Evolutionary conservation across 2,888 invertebrate species (phyloP).

Genomic region (Callyntrura sp.): DNA sequence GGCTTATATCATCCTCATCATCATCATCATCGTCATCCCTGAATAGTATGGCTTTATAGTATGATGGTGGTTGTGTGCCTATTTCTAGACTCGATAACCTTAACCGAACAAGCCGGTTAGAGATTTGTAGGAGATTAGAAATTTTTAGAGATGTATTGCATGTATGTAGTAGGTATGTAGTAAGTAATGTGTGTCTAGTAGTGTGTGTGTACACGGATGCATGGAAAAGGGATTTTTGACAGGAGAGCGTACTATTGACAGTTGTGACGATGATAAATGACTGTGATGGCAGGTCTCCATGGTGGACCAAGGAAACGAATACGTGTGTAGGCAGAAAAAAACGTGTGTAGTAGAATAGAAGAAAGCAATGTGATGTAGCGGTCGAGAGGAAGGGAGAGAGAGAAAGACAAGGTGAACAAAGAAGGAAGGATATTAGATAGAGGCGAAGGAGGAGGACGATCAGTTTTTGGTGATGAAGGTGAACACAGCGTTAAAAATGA

Average conservation of each 20-base stretch:
- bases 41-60: too few species aligned
- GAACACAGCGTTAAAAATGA: too few species aligned
- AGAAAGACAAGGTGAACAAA: neutral
- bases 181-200: too few species aligned
- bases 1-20: neutral
- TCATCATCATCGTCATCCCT: neutral
- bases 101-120: neutral
- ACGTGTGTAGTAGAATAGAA: neutral
- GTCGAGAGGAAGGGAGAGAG: neutral
- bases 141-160: neutral
- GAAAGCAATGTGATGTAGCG: slow-evolving; percentile 26
- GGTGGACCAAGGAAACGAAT: neutral
- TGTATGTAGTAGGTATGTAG: neutral
- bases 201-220: neutral
- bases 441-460: neutral
- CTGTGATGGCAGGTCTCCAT: neutral
- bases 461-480: neutral
- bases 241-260: slow-evolving; percentile 53
- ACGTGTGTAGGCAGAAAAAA: neutral
- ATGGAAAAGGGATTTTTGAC: slow-evolving; percentile 50
- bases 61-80: neutral
- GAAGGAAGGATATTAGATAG: too few species aligned
- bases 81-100: too few species aligned
- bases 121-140: neutral
- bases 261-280: slow-evolving; percentile 64